Base-by-base conservation (phyloP, 2,797 vertebrate genomes). In the Tragelaphus oryx region DNA sequence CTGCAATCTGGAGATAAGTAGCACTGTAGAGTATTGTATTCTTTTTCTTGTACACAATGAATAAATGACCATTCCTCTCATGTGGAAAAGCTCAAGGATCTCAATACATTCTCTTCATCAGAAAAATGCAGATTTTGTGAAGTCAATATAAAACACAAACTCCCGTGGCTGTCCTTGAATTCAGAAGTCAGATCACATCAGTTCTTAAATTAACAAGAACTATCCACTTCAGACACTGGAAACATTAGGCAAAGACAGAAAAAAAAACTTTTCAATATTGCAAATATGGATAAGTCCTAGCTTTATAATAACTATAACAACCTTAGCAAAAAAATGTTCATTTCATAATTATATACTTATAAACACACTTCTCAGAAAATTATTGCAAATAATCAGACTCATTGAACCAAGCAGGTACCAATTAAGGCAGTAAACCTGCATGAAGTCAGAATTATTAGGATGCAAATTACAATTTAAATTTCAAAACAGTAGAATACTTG, bases 71-170 rank as follows among this genome's bases (percentile, higher is more conserved):
- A 83, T 86, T 88, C n/a, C 20, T 50, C 37, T 95, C 86, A 91
- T 78, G n/a, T 83, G 92, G 55, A 95, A 78, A 90, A 89, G 50
- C 18, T 95, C 20, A 18, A 93, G 75, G 12, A 87, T 93, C 52
- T 93, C 57, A 97, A 79, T 89, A 85, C 12, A 46, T 93, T 96
- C 57, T 87, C 18, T 65, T 95, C 54, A 91, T 88, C 79, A 93
- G 54, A 91, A 96, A 93, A 96, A 86, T 93, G 55, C 41, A 94
- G 8, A 96, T 95, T 92, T 95, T 96, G 30, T 96, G 20, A 94
- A 94, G 54, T 93, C 90, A 91, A 44, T 84, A 89, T 89, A 65
- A 93, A 88, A 92, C 13, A 55, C 9, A 93, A 86, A 95, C 55
- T 96, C 55, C 41, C 76, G 3, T 89, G 75, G 12, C 48, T 87